Conservation (phyloP, 2,113 vertebrate species). For the Etheostoma spectabile region DNA sequence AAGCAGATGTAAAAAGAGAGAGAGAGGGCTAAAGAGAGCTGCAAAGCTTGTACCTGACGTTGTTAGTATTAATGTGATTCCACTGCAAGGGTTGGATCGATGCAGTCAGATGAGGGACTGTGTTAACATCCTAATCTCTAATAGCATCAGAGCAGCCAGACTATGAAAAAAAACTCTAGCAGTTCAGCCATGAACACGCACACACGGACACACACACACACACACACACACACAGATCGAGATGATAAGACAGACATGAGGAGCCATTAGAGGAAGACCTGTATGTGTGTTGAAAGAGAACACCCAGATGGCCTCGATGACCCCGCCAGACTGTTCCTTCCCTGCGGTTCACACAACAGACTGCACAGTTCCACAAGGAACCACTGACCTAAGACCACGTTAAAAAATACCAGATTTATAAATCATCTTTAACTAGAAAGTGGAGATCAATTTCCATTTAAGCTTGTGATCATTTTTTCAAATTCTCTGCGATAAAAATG, state of each 20-base stretch:
- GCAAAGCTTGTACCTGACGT: constrained; percentile 68
- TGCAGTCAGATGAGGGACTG: constrained; percentile 78
- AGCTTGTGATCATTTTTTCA: not conserved
- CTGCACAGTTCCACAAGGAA: not conserved
- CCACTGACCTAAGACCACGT: not conserved
- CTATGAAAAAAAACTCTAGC: constrained; percentile 68
- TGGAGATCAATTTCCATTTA: not conserved
- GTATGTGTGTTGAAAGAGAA: constrained; percentile 59
- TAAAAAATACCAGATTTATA: not conserved
- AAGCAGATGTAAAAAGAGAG: constrained; percentile 70
- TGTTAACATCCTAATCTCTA: constrained; percentile 82
- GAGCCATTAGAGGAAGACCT: constrained; percentile 67
- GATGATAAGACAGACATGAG: constrained; percentile 65
- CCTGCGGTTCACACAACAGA: constrained; percentile 3
- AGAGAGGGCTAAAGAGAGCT: constrained; percentile 47
- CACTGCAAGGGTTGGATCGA: constrained; percentile 66
- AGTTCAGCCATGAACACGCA: too few relatives aligned
- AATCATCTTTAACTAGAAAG: not conserved
- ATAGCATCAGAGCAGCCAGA: constrained; percentile 75
- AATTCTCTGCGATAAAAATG: too few relatives aligned
- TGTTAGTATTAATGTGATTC: constrained; percentile 78
- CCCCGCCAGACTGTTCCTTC: constrained; percentile 30
- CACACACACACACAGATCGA: constrained; percentile 44
- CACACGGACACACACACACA: constrained; percentile 37
- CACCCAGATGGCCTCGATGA: constrained; percentile 59